Percentiles rank a stretch among this genome's conserved stretches.
Evolutionary conservation across 1,140 invertebrate genomes (phyloP).

Genomic region (Chironomus striatipennis): DNA sequence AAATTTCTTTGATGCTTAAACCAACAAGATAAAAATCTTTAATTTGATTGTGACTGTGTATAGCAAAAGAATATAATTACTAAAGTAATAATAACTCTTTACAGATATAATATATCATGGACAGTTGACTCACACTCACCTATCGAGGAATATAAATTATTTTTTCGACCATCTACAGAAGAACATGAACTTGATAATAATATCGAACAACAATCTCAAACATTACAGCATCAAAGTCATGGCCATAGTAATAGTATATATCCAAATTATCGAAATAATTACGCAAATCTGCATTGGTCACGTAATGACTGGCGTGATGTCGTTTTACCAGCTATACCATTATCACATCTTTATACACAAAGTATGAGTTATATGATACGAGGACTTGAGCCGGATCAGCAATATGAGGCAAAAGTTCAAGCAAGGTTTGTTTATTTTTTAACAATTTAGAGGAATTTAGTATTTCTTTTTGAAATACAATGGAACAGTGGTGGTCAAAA

Average conservation of each 20-base stretch:
- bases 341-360: conserved; percentile 43
- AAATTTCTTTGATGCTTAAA: neutral
- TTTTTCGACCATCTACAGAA: conserved; percentile 50
- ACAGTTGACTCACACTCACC: conserved; percentile 53
- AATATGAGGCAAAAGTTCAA: conserved; percentile 54
- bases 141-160: conserved; percentile 55
- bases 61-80: no score
- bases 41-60: neutral
- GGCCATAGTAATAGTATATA: neutral
- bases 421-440: conserved; percentile 40
- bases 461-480: no score
- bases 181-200: conserved; percentile 41
- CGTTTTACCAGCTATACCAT: conserved; percentile 45
- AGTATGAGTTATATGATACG: conserved; percentile 51
- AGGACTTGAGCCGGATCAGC: conserved; percentile 47
- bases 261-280: conserved; percentile 28
- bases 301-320: conserved; percentile 51
- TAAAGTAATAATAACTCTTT: neutral
- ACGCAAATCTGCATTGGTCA: conserved; percentile 38
- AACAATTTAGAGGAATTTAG: no score
- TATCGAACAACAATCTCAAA: conserved; percentile 36
- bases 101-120: conserved; percentile 57
- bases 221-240: conserved; percentile 41
- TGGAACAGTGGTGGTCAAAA: no score
- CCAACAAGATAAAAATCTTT: no score